Evolutionary conservation across 1,140 invertebrate species (phyloP).

Genomic region (Antheraea pernyi): DNA sequence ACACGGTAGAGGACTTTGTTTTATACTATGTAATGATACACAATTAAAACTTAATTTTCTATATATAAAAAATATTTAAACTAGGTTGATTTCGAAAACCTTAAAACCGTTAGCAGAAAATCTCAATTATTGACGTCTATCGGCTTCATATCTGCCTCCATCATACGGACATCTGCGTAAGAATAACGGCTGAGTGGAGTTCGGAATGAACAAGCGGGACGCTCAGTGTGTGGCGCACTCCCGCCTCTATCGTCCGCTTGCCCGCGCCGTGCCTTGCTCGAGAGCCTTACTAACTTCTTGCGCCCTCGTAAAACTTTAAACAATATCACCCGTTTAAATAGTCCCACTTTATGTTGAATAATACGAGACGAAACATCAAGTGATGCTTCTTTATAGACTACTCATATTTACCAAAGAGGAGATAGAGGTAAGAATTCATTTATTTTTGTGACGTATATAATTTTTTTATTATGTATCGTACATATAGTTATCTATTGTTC

Average conservation of each 20-base stretch:
- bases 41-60: too few relatives aligned
- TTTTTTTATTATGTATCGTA: background rate
- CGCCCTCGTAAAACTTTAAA: constrained; percentile 36
- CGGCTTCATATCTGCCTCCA: constrained; percentile 35
- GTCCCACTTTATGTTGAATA: constrained; percentile 1
- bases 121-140: constrained; percentile 19
- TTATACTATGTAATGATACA: too few relatives aligned
- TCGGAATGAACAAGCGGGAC: constrained; percentile 62
- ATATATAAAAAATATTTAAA: too few relatives aligned
- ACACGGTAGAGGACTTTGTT: too few relatives aligned
- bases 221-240: constrained; percentile 62
- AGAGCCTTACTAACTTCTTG: constrained; percentile 40
- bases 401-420: constrained; percentile 6
- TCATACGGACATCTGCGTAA: constrained; percentile 70
- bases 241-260: constrained; percentile 47
- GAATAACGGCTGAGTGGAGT: constrained; percentile 66
- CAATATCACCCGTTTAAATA: constrained; percentile 8
- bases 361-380: constrained; percentile 6
- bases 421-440: background rate
- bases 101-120: background rate
- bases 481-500: too few relatives aligned
- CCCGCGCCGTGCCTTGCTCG: constrained; percentile 31
- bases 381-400: background rate
- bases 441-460: background rate
- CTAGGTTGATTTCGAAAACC: too few relatives aligned